Evolutionary conservation across 2,113 vertebrate genomes (phyloP).

Genomic region (Anolis carolinensis): DNA sequence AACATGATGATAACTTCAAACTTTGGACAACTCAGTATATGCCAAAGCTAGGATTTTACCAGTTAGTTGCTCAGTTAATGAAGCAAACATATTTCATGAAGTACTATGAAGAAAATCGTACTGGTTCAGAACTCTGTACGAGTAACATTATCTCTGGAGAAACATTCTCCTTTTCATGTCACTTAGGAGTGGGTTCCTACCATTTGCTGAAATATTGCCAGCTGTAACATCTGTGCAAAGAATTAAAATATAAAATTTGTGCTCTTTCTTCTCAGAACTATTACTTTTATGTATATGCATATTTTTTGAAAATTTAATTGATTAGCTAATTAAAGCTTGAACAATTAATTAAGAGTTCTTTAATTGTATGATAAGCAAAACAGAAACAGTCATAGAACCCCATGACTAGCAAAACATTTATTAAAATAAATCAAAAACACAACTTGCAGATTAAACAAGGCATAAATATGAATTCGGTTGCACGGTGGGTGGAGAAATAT

Average conservation of each 20-base stretch:
- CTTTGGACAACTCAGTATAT: not conserved
- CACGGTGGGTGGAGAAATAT: not conserved
- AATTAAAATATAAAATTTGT: not conserved
- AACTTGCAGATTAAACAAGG: not conserved
- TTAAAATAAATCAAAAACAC: not conserved
- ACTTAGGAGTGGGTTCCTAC: not conserved
- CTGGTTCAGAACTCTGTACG: too few relatives aligned
- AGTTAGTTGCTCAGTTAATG: not conserved
- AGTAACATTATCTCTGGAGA: not conserved
- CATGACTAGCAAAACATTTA: not conserved
- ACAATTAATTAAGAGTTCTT: not conserved
- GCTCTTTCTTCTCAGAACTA: not conserved
- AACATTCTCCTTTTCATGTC: too few relatives aligned
- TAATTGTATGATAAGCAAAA: not conserved
- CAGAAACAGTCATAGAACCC: not conserved
- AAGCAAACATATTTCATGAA: not conserved
- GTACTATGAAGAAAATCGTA: not conserved
- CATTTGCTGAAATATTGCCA: not conserved
- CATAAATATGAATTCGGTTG: not conserved
- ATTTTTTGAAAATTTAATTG: not conserved
- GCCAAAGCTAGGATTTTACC: not conserved
- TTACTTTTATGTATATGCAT: not conserved
- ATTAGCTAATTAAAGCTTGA: not conserved
- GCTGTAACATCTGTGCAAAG: not conserved
- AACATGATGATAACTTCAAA: not conserved